A percentile compares a stretch with the other conserved stretches of the same genome.
Conservation (phyloP, 2,113 vertebrate genomes). For the Elachura formosa region DNA sequence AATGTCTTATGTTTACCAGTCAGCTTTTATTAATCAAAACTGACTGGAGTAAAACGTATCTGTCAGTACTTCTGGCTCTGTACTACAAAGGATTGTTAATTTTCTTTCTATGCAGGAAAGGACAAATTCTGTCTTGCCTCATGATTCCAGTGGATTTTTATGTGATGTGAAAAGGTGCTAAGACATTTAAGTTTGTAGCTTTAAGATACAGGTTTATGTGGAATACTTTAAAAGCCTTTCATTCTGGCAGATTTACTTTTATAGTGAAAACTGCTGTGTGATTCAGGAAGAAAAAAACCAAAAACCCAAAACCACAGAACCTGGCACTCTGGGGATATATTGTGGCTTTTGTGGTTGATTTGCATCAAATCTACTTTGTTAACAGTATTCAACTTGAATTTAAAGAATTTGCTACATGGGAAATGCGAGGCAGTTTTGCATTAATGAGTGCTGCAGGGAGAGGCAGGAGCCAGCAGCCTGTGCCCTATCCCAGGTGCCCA, state of each 20-base stretch:
- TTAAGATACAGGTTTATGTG: background rate
- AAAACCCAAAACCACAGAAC: background rate
- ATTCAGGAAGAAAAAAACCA: background rate
- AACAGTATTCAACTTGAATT: slow-evolving; percentile 28
- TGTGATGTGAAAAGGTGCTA: background rate
- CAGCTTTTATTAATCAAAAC: slow-evolving; percentile 37
- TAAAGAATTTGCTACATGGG: slow-evolving; percentile 46
- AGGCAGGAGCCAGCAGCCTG: background rate
- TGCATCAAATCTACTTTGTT: slow-evolving; percentile 21
- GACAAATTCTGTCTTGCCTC: background rate
- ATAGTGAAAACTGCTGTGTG: background rate
- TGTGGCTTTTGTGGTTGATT: slow-evolving; percentile 14
- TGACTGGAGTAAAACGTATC: background rate
- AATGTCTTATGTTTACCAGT: slow-evolving; percentile 10
- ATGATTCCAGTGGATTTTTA: background rate
- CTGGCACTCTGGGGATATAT: background rate
- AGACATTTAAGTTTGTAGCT: background rate
- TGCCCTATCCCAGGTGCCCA: slow-evolving; percentile 17
- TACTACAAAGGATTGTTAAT: background rate
- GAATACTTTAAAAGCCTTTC: background rate
- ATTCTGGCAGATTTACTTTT: background rate
- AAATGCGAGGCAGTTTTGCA: background rate
- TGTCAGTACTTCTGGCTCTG: background rate
- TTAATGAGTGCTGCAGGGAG: slow-evolving; percentile 43
- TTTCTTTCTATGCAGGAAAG: background rate